phyloP scores from a whole-genome alignment of 30 jellyfish, hydroid and myxozoan genomes.

The Rhopilema esculentum region DNA sequence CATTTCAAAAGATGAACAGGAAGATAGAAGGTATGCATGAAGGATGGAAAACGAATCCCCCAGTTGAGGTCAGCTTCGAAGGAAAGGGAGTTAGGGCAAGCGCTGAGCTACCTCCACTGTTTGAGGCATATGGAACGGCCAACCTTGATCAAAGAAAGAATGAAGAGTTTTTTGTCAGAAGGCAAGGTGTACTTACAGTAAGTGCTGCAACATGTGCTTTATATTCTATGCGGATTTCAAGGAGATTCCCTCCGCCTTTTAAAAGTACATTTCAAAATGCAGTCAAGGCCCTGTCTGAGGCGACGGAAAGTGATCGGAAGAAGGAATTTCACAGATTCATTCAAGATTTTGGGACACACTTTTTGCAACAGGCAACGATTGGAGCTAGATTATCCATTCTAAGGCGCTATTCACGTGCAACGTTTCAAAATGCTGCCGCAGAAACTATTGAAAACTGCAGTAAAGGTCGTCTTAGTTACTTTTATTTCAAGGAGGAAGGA shows the following conservation, averaged over 20 bases:
- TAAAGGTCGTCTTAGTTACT: constrained; percentile 12
- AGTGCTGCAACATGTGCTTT: too few relatives aligned
- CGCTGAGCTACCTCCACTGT: constrained; percentile 59
- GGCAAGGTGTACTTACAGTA: too few relatives aligned
- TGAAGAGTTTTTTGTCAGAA: constrained; percentile 47
- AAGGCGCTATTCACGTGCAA: constrained; percentile 28
- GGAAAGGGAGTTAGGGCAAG: constrained; percentile 38
- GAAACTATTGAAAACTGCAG: too few relatives aligned
- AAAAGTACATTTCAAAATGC: constrained; percentile 26
- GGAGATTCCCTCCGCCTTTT: too few relatives aligned
- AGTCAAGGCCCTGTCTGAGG: constrained; percentile 3
- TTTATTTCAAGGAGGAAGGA: background rate
- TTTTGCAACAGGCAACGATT: constrained; percentile 35
- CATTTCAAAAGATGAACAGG: too few relatives aligned
- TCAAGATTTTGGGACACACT: constrained; percentile 67
- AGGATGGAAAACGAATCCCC: too few relatives aligned
- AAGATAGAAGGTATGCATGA: too few relatives aligned
- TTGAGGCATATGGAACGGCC: constrained; percentile 15
- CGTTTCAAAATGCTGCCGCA: too few relatives aligned
- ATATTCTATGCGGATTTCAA: too few relatives aligned
- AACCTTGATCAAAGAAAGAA: constrained; percentile 11
- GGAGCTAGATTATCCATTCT: constrained; percentile 65
- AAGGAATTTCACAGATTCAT: constrained; percentile 17
- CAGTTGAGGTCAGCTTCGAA: background rate
- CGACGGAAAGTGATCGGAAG: constrained; percentile 25